These are phyloP conservation scores for Galerucella calmariensis DNA, from an alignment of 2,888 invertebrate genomes.

Conservation along the genomic window DNA sequence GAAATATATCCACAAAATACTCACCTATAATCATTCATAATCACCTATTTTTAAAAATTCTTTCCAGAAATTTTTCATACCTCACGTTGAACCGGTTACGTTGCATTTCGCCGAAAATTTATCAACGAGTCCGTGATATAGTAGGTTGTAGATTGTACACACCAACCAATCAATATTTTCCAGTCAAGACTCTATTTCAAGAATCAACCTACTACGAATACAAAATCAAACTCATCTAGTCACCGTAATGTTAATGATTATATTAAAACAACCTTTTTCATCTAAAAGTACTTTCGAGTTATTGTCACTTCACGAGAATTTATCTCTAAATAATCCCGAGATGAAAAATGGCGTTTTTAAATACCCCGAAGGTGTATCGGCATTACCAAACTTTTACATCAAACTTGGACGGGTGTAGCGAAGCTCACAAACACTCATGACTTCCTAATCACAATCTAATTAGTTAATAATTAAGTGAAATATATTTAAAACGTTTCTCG, in stretches of 20 bases:
- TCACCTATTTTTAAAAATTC: constrained; percentile 62
- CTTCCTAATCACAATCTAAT: constrained; percentile 57
- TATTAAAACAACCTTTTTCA: neutral
- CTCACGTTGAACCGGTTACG: constrained; percentile 55
- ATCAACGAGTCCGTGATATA: constrained; percentile 33
- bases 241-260: neutral
- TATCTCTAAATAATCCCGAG: neutral
- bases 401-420: constrained; percentile 54
- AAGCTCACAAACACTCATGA: constrained; percentile 54
- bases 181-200: constrained; percentile 48
- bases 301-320: constrained; percentile 28
- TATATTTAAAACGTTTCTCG: constrained; percentile 58
- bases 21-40: constrained; percentile 60
- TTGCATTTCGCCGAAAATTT: constrained; percentile 55
- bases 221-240: neutral
- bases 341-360: constrained; percentile 49
- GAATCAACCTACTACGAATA: neutral
- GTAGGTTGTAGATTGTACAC: constrained; percentile 39
- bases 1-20: constrained; percentile 26
- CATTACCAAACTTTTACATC: constrained; percentile 41
- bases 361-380: constrained; percentile 38
- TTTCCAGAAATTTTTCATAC: constrained; percentile 57
- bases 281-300: neutral
- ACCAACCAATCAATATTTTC: constrained; percentile 59
- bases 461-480: constrained; percentile 60